Evolutionary conservation across 64 coral and sea anemone species (phyloP).

Genomic region (Platygyra sinensis): DNA sequence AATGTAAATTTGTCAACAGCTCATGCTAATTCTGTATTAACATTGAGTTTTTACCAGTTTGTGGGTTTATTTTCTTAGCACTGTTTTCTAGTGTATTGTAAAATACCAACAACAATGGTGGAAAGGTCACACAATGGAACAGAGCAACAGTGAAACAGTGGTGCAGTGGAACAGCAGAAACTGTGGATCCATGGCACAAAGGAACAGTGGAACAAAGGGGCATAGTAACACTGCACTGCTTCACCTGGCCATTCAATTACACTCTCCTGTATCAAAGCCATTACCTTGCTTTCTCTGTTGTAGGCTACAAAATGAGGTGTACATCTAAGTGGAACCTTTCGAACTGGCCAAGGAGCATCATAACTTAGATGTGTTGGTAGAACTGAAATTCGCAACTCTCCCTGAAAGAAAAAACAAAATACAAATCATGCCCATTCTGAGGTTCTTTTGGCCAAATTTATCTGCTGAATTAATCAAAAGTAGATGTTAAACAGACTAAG

Average conservation of each 20-base stretch:
- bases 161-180: too few species aligned
- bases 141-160: too few species aligned
- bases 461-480: too few species aligned
- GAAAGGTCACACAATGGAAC: background rate
- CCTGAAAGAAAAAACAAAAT: conserved; percentile 55
- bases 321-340: conserved; percentile 95
- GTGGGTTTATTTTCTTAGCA: too few species aligned
- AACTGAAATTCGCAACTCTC: conserved; percentile 92
- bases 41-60: too few species aligned
- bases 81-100: background rate
- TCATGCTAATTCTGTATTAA: background rate
- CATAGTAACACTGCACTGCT: background rate
- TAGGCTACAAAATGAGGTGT: conserved; percentile 92
- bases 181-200: too few species aligned
- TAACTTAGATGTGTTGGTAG: conserved; percentile 99
- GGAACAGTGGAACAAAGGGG: too few species aligned
- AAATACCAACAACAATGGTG: too few species aligned
- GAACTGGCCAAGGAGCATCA: conserved; percentile 96
- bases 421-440: background rate
- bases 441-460: too few species aligned
- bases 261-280: background rate
- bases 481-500: too few species aligned
- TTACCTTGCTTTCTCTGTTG: conserved; percentile 96
- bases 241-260: background rate
- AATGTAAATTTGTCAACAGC: background rate